Evolutionary conservation across 2,797 vertebrate species (phyloP).

Genomic region (Apodemus agrarius): DNA sequence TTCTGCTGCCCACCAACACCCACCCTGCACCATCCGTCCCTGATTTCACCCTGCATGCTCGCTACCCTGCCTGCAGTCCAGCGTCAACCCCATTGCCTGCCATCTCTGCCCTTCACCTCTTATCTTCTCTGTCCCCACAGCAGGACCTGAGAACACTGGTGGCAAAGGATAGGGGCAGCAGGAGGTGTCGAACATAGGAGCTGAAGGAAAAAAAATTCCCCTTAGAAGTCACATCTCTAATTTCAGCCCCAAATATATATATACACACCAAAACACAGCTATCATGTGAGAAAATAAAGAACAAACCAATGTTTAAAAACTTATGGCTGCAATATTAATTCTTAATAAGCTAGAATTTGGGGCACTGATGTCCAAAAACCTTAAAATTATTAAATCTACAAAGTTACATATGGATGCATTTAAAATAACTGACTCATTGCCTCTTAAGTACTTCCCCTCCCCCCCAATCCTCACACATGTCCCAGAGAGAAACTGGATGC

Average conservation of each 20-base stretch:
- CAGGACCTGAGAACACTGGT: constrained; percentile 80
- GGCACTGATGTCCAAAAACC: constrained; percentile 56
- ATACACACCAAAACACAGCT: constrained; percentile 74
- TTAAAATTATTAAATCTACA: constrained; percentile 69
- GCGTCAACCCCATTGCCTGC: constrained; percentile 75
- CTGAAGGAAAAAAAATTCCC: constrained; percentile 79
- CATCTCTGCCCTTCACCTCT: constrained; percentile 79
- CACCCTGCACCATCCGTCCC: constrained; percentile 27
- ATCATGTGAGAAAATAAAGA: constrained; percentile 71
- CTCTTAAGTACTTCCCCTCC: neutral
- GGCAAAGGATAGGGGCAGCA: constrained; percentile 80
- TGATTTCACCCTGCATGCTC: constrained; percentile 60
- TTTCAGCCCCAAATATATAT: constrained; percentile 73
- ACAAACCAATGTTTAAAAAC: constrained; percentile 64
- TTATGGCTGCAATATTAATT: constrained; percentile 54
- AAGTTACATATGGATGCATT: constrained; percentile 60
- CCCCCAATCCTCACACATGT: neutral
- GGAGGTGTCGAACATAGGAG: constrained; percentile 79
- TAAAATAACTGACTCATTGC: constrained; percentile 46
- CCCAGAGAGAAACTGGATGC: constrained; percentile 59
- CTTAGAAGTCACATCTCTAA: constrained; percentile 77
- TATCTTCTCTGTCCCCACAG: constrained; percentile 79
- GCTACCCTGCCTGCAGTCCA: constrained; percentile 71
- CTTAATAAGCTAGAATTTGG: constrained; percentile 61
- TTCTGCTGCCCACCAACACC: constrained; percentile 48